Percentiles rank a stretch among this genome's conserved stretches.
Conservation (phyloP, 2,888 invertebrate species). For the Parnassius orleans region DNA sequence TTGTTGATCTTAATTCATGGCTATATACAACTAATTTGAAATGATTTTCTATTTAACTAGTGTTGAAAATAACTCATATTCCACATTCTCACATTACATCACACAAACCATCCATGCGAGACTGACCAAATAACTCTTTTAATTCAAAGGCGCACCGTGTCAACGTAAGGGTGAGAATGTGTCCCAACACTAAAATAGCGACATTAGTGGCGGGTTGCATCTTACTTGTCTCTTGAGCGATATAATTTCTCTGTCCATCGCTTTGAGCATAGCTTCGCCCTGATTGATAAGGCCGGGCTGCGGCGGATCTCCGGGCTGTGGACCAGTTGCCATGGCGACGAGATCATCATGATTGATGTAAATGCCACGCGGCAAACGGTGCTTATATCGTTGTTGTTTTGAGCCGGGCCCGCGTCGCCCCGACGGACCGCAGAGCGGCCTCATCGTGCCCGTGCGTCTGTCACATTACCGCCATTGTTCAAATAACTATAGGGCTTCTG, state of each 20-base stretch:
- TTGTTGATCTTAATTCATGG: slow-evolving; percentile 31
- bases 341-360: slow-evolving; percentile 98
- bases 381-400: slow-evolving; percentile 83
- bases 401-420: slow-evolving; percentile 79
- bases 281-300: slow-evolving; percentile 81
- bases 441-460: slow-evolving; percentile 90
- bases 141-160: slow-evolving; percentile 37
- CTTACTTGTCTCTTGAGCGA: slow-evolving; percentile 97
- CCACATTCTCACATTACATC: slow-evolving; percentile 68
- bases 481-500: slow-evolving; percentile 43
- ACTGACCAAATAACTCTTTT: slow-evolving; percentile 22
- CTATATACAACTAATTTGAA: slow-evolving; percentile 28
- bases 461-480: slow-evolving; percentile 68
- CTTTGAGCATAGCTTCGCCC: slow-evolving; percentile 92
- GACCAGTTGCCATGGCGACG: slow-evolving; percentile 92
- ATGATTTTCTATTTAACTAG: slow-evolving; percentile 25
- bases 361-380: slow-evolving; percentile 97
- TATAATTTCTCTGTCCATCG: slow-evolving; percentile 96
- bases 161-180: slow-evolving; percentile 67
- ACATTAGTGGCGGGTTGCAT: slow-evolving; percentile 38
- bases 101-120: slow-evolving; percentile 43
- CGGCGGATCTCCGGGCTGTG: slow-evolving; percentile 80
- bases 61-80: slow-evolving; percentile 19
- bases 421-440: slow-evolving; percentile 88
- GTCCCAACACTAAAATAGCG: slow-evolving; percentile 50